Base-by-base conservation (phyloP, 2,797 vertebrate species). In the Hyperoplus lanceolatus region DNA sequence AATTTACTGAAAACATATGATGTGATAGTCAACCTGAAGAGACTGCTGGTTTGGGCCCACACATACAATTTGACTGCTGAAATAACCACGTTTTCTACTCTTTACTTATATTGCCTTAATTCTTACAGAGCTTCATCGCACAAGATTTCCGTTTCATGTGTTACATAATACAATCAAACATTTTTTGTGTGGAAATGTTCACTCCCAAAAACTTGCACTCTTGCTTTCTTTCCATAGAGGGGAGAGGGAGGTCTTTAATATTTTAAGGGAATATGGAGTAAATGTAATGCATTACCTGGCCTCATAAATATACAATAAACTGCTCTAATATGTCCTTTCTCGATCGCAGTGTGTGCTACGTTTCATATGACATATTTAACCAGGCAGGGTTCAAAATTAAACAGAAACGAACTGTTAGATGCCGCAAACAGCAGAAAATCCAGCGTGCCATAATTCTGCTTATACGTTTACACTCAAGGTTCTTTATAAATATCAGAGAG, bases 281-380 rank as follows among this genome's bases (percentile, higher is more conserved):
- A 87, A 88, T 90, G 80, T 79, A 75, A 80, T 81, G 80, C 87
- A 89, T 89, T 89, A 87, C 21, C 65, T 78, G 63, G 53, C 46
- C 81, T 92, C 90, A 91, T 92, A 84, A 90, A 91, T 92, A 87
- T 83, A 59, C 66, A 82, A 86, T 78, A 75, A 21, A 8, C 82
- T 48, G 67, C 79, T 82, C 64, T 81, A 85, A 86, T 83, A 84
- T 11, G 63, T 73, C 60, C 59, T 63, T 77, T 77, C 59, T 73
- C 45, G 15, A 8, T 74, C 49, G 29, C 62, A 18, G 59, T 42
- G 46, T 76, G 66, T 48, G 43, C 9, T 9, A 9, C 10, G 1
- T 36, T 50, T 54, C 45, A 9, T 42, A 12, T 54, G 7, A 15
- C 43, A 9, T 42, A 21, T 62, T 75, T 39, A 41, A 65, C 2